Evolutionary conservation across 2,113 vertebrate genomes (phyloP).

Genomic region (Dunckerocampus dactyliophorus): DNA sequence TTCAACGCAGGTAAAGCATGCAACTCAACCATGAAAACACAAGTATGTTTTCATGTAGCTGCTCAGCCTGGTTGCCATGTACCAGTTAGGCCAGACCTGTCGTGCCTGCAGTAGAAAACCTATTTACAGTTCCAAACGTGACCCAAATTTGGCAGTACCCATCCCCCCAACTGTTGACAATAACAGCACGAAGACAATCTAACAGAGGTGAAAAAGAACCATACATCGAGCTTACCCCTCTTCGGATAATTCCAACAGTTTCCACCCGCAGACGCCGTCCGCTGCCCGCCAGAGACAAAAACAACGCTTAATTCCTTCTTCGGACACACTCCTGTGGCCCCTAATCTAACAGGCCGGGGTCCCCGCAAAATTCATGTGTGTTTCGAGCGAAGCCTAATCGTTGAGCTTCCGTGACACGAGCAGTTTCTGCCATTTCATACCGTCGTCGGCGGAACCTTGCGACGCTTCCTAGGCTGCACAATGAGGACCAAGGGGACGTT

Average conservation of each 20-base stretch:
- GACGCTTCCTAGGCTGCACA: conserved; percentile 61
- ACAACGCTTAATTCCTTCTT: conserved; percentile 33
- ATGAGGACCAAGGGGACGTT: conserved; percentile 46
- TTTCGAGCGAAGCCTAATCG: conserved; percentile 53
- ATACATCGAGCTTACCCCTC: conserved; percentile 54
- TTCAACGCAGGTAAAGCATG: background rate
- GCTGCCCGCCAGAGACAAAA: conserved; percentile 36
- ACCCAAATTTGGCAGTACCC: conserved; percentile 14
- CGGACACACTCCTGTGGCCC: conserved; percentile 41
- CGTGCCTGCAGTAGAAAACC: conserved; percentile 24
- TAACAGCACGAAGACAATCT: conserved; percentile 35
- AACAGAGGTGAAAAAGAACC: conserved; percentile 7
- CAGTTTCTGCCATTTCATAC: conserved; percentile 71
- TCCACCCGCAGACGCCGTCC: conserved; percentile 51
- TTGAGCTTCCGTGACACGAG: conserved; percentile 61
- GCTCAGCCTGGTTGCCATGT: conserved; percentile 29
- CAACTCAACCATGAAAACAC: background rate
- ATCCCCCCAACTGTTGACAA: conserved; percentile 29
- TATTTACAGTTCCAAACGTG: conserved; percentile 19
- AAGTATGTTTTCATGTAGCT: conserved; percentile 23
- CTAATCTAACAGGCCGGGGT: conserved; percentile 58
- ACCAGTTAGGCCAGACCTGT: conserved; percentile 61
- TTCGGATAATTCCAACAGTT: conserved; percentile 50
- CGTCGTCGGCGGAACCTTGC: conserved; percentile 60
- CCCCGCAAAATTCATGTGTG: conserved; percentile 49